These are phyloP conservation scores for Vireo altiloquus DNA, from an alignment of 2,113 vertebrate genomes.

Conservation along the genomic window DNA sequence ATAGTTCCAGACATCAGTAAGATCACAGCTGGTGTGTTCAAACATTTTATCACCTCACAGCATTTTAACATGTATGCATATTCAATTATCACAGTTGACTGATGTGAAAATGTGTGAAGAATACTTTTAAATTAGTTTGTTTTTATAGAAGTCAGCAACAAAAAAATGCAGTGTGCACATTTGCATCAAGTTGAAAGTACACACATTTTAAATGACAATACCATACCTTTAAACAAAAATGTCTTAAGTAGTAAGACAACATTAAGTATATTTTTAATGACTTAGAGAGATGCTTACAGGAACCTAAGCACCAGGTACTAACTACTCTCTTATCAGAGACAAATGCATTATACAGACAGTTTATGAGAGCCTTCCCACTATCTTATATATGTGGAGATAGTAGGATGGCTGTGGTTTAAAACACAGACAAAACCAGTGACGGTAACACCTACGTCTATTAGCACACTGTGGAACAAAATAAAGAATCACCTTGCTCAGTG, in stretches of 20 bases:
- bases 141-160: neutral
- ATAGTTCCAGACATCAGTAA: neutral
- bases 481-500: neutral
- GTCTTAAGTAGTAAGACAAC: neutral
- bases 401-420: neutral
- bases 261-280: neutral
- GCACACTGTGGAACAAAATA: neutral
- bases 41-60: neutral
- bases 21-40: neutral
- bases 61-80: neutral
- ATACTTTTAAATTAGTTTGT: neutral
- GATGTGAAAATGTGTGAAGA: neutral
- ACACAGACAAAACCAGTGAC: neutral
- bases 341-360: neutral
- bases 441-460: neutral
- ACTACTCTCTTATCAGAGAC: neutral
- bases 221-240: neutral
- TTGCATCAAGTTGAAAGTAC: neutral
- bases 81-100: neutral
- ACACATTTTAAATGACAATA: neutral
- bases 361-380: neutral
- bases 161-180: neutral
- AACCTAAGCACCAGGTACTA: neutral
- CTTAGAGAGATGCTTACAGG: neutral
- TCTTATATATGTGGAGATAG: neutral